Percentiles rank a stretch among this genome's conserved stretches.
These are phyloP conservation scores for Drosophila lacicola DNA, from an alignment of 2,888 invertebrate species.

Conservation along the genomic window DNA sequence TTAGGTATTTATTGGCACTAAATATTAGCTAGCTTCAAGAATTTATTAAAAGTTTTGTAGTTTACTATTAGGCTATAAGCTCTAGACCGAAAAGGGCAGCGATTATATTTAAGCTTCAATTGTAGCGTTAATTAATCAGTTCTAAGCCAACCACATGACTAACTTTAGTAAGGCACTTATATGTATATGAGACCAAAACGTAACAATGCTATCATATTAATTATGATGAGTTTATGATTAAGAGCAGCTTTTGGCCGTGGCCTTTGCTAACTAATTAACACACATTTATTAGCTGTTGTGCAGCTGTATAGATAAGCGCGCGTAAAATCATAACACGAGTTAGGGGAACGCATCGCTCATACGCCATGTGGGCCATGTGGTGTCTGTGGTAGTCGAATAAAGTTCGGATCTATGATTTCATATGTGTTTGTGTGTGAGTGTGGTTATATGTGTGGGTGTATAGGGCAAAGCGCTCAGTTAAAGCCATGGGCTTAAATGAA, in stretches of 20 bases:
- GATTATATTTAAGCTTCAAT: neutral
- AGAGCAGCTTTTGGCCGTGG: constrained; percentile 36
- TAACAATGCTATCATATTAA: constrained; percentile 59
- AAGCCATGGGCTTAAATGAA: constrained; percentile 66
- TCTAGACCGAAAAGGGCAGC: neutral
- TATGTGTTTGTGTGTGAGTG: neutral
- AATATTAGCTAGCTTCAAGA: neutral
- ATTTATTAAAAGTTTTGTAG: too few species aligned
- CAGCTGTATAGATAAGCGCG: constrained; percentile 69
- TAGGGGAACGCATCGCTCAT: constrained; percentile 56
- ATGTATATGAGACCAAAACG: constrained; percentile 6
- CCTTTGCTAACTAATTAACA: constrained; percentile 78
- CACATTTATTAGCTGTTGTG: constrained; percentile 78
- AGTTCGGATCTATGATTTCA: constrained; percentile 22
- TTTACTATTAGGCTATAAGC: neutral
- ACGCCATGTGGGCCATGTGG: constrained; percentile 62
- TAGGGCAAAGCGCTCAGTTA: constrained; percentile 46
- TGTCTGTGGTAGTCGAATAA: constrained; percentile 33
- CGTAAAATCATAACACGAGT: constrained; percentile 20
- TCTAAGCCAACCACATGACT: constrained; percentile 32
- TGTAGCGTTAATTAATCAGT: constrained; percentile 45
- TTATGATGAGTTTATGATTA: constrained; percentile 75
- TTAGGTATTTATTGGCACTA: constrained; percentile 3
- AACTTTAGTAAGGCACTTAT: constrained; percentile 21
- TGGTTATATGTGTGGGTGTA: constrained; percentile 1